Conservation (phyloP, 2,888 invertebrate genomes). For the Deilephila elpenor region DNA sequence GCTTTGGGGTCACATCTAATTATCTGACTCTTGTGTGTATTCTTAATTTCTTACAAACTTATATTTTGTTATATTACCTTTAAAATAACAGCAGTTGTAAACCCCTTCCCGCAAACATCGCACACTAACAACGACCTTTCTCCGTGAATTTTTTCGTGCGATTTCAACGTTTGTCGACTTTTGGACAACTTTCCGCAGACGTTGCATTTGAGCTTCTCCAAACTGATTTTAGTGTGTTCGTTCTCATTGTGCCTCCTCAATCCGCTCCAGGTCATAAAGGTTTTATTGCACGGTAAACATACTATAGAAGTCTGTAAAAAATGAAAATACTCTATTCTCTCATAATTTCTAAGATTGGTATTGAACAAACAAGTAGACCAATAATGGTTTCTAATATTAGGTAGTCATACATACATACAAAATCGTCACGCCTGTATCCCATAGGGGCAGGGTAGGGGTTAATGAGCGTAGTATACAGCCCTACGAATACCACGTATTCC, state of each 20-base stretch:
- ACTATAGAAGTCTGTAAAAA: conserved; percentile 55
- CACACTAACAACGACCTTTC: conserved; percentile 63
- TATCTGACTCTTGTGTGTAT: too few species aligned
- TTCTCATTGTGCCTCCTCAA: conserved; percentile 65
- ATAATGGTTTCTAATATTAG: too few species aligned
- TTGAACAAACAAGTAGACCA: too few species aligned
- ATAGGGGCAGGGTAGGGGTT: too few species aligned
- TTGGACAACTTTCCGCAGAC: conserved; percentile 72
- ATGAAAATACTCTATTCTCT: background rate
- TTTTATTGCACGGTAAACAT: conserved; percentile 69
- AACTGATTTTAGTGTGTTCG: conserved; percentile 60
- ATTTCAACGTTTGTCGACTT: conserved; percentile 62
- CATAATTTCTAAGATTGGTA: background rate
- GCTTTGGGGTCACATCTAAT: too few species aligned
- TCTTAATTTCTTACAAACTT: too few species aligned
- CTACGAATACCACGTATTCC: too few species aligned
- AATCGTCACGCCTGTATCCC: too few species aligned
- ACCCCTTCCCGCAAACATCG: conserved; percentile 74
- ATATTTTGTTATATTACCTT: conserved; percentile 50
- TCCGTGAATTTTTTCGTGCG: conserved; percentile 65
- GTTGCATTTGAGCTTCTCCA: conserved; percentile 63
- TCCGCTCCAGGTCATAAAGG: conserved; percentile 70
- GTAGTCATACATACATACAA: too few species aligned
- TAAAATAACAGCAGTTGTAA: conserved; percentile 58
- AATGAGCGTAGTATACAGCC: too few species aligned